A percentile compares a stretch with the other conserved stretches of the same genome.
These are phyloP conservation scores for Atopsyche davidsoni DNA, from an alignment of 1,140 invertebrate genomes.

Conservation along the genomic window DNA sequence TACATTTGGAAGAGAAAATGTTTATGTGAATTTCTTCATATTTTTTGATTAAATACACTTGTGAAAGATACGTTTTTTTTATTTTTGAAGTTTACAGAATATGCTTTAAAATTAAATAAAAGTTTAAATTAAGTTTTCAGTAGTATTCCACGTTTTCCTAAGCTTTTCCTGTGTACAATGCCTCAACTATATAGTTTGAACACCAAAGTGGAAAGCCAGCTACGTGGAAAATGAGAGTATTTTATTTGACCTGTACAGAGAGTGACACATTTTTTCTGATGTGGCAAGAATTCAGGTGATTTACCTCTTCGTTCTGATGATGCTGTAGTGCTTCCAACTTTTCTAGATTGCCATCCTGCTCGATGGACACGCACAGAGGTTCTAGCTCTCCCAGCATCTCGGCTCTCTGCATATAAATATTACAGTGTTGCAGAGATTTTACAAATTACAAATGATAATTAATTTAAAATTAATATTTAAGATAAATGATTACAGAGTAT, in stretches of 20 bases:
- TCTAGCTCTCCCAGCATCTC: slow-evolving; percentile 69
- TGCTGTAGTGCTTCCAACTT: slow-evolving; percentile 90
- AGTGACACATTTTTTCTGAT: no score
- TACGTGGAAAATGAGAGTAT: no score
- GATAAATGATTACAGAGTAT: neutral
- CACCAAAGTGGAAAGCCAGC: neutral
- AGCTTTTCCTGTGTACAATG: no score
- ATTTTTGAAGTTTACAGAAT: neutral
- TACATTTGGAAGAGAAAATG: slow-evolving; percentile 54
- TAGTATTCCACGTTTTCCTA: no score
- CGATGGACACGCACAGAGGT: slow-evolving; percentile 71
- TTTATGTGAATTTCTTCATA: slow-evolving; percentile 59
- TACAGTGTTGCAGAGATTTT: neutral
- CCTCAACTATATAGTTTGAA: neutral
- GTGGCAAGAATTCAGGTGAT: no score
- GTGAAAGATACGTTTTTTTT: slow-evolving; percentile 19
- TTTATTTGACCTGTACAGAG: no score
- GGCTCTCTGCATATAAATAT: slow-evolving; percentile 40
- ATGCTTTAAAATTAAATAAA: slow-evolving; percentile 6
- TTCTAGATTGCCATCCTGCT: slow-evolving; percentile 85
- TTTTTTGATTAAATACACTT: slow-evolving; percentile 55
- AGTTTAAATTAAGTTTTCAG: slow-evolving; percentile 44
- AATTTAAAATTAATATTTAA: neutral
- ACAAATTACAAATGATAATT: neutral
- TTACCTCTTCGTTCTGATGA: slow-evolving; percentile 94